A percentile compares a stretch with the other conserved stretches of the same genome.
These are phyloP conservation scores for Buceros bicornis DNA, from an alignment of 2,797 vertebrate species.

Conservation along the genomic window DNA sequence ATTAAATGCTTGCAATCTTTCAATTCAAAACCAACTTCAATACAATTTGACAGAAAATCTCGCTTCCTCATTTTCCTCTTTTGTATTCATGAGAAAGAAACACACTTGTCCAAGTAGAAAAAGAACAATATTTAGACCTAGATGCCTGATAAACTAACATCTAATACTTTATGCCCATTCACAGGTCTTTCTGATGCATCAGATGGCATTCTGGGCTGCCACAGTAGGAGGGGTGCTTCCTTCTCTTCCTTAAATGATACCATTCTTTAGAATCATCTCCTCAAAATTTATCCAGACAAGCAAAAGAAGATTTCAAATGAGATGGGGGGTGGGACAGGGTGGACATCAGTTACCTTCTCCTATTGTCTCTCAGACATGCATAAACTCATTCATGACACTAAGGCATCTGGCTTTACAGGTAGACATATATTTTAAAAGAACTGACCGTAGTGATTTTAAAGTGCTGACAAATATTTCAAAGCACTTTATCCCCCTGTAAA, in stretches of 20 bases:
- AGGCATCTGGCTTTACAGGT: neutral
- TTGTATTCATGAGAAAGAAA: neutral
- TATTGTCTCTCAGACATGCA: neutral
- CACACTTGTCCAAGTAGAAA: neutral
- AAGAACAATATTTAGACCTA: neutral
- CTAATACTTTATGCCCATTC: neutral
- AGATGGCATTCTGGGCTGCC: neutral
- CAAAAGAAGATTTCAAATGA: neutral
- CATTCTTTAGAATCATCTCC: neutral
- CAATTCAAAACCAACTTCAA: neutral
- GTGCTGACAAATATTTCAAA: constrained; percentile 12
- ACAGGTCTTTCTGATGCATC: neutral
- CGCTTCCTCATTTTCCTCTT: neutral
- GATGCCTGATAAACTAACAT: neutral
- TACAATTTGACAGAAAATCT: neutral
- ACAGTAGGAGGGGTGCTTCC: neutral
- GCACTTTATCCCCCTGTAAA: neutral
- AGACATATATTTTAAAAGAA: neutral
- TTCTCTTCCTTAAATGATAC: neutral
- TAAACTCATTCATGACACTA: neutral
- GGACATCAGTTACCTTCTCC: neutral
- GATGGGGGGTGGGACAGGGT: neutral
- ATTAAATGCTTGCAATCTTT: neutral
- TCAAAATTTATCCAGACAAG: neutral
- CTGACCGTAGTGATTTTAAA: neutral